Evolutionary conservation across 1,140 invertebrate species (phyloP).

Genomic region (Zaprionus lachaisei): DNA sequence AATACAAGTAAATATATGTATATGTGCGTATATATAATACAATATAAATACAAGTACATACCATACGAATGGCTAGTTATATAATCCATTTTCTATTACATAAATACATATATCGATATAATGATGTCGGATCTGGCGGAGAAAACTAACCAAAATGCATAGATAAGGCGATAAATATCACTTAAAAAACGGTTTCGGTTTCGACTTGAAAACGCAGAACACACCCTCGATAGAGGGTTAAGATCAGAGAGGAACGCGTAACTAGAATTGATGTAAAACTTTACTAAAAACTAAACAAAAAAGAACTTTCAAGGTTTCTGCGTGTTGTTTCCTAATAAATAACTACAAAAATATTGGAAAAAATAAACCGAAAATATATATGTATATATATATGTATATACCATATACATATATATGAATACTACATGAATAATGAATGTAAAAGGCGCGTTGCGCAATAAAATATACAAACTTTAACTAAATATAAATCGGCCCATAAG

Average conservation of each 20-base stretch:
- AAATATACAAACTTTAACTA: conserved; percentile 8
- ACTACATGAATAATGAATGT: conserved; percentile 28
- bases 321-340: conserved; percentile 73
- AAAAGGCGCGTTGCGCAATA: conserved; percentile 6
- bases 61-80: conserved; percentile 40
- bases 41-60: conserved; percentile 41
- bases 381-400: conserved; percentile 9
- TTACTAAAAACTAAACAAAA: conserved; percentile 35
- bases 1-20: conserved; percentile 30
- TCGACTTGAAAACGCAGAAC: conserved; percentile 23
- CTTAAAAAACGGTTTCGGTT: conserved; percentile 64
- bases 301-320: conserved; percentile 73
- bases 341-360: conserved; percentile 13
- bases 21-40: conserved; percentile 23
- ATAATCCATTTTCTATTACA: conserved; percentile 21
- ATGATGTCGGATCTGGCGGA: background rate
- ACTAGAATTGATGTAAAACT: conserved; percentile 46
- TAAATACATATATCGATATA: background rate
- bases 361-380: conserved; percentile 8
- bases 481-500: conserved; percentile 25
- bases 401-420: conserved; percentile 26
- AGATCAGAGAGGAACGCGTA: conserved; percentile 12
- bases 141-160: conserved; percentile 4
- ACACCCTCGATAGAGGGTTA: background rate
- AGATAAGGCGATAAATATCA: conserved; percentile 2